Evolutionary conservation across 2,888 invertebrate species (phyloP).

Genomic region (Trypoxylon attenuatum): DNA sequence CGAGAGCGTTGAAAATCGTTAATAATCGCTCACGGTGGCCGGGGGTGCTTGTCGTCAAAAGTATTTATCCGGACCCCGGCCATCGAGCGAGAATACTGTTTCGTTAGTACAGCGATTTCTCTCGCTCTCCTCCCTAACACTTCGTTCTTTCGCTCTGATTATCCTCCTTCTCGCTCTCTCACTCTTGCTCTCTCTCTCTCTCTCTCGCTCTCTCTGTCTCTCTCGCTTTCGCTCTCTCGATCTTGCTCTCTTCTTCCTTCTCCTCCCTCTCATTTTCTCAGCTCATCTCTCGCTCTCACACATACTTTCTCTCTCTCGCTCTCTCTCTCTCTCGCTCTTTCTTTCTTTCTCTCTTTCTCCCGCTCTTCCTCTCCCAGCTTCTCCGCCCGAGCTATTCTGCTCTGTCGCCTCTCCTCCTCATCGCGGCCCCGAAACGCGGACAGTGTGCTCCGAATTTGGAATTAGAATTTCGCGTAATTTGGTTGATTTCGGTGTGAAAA

Average conservation of each 20-base stretch:
- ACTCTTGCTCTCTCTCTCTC: slow-evolving; percentile 25
- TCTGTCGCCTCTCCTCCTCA: slow-evolving; percentile 17
- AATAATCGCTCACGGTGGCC: slow-evolving; percentile 26
- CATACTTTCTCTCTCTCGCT: too few species aligned
- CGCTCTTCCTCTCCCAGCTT: slow-evolving; percentile 24
- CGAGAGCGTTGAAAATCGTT: slow-evolving; percentile 46
- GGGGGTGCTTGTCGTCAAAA: too few species aligned
- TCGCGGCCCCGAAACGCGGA: slow-evolving; percentile 42
- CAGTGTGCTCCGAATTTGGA: neutral
- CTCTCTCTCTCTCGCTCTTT: neutral
- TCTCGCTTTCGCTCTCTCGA: slow-evolving; percentile 13
- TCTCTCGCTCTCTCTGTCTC: slow-evolving; percentile 27
- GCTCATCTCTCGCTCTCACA: slow-evolving; percentile 23
- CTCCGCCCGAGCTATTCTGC: slow-evolving; percentile 30
- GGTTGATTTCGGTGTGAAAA: neutral
- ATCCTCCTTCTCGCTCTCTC: slow-evolving; percentile 31
- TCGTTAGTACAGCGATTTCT: slow-evolving; percentile 38
- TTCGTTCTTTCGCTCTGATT: neutral
- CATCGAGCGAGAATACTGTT: slow-evolving; percentile 34
- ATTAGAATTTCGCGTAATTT: neutral
- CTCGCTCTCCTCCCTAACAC: slow-evolving; percentile 24
- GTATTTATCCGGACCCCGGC: slow-evolving; percentile 3
- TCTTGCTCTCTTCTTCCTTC: neutral
- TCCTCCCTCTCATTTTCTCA: slow-evolving; percentile 25
- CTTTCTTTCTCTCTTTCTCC: slow-evolving; percentile 29